A percentile compares a stretch with the other conserved stretches of the same genome.
phyloP scores from a whole-genome alignment of 1,140 invertebrate genomes.

The Oedothorax gibbosus region DNA sequence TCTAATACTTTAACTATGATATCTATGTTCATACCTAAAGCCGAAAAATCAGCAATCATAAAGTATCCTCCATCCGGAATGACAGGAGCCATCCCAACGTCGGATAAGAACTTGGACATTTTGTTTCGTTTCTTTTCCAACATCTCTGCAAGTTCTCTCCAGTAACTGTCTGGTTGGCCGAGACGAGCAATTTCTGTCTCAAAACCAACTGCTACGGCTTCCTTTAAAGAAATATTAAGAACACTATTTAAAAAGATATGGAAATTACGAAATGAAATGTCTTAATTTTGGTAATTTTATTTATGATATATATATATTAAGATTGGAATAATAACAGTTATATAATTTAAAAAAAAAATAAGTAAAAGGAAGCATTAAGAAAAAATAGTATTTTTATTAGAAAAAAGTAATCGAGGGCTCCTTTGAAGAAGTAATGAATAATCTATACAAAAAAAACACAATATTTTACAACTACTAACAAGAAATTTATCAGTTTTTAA shows the following conservation, averaged over 20 bases:
- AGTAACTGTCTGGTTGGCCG: constrained; percentile 85
- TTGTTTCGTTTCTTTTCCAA: constrained; percentile 86
- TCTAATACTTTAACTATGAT: too few relatives aligned
- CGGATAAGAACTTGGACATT: constrained; percentile 75
- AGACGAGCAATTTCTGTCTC: constrained; percentile 84
- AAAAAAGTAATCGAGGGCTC: not conserved
- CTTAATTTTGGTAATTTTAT: not conserved
- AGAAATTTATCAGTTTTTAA: not conserved
- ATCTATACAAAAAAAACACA: too few relatives aligned
- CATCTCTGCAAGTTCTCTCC: constrained; percentile 81
- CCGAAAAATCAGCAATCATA: constrained; percentile 93
- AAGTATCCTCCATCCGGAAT: constrained; percentile 98
- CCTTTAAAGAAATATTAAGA: constrained; percentile 76
- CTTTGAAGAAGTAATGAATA: not conserved
- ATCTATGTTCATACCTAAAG: constrained; percentile 76
- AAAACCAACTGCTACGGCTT: constrained; percentile 91
- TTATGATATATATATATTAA: not conserved
- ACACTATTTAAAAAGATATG: constrained; percentile 3
- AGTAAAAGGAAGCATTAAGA: not conserved
- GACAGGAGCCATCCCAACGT: constrained; percentile 89
- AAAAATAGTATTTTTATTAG: not conserved
- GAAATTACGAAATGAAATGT: not conserved
- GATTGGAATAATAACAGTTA: not conserved
- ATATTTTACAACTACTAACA: too few relatives aligned
- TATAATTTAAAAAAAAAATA: not conserved